phyloP scores from a whole-genome alignment of 2,888 invertebrate species.

The Subacronicta megacephala region DNA sequence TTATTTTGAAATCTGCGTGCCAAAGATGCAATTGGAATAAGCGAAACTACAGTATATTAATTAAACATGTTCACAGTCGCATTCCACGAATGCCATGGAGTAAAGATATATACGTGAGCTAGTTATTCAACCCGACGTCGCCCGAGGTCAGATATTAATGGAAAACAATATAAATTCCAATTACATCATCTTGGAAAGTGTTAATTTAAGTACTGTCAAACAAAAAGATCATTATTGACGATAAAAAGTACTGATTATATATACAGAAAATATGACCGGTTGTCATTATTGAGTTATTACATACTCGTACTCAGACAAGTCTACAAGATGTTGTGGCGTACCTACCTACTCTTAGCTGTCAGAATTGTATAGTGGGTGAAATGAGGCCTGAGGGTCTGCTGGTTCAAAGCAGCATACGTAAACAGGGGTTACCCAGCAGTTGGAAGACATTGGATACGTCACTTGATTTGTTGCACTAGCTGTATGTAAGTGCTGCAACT shows the following conservation, averaged over 20 bases:
- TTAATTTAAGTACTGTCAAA: slow-evolving; percentile 30
- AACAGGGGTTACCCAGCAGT: too few species aligned
- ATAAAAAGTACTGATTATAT: slow-evolving; percentile 14
- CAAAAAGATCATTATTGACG: slow-evolving; percentile 37
- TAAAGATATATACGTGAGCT: slow-evolving; percentile 24
- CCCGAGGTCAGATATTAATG: slow-evolving; percentile 39
- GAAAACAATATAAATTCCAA: slow-evolving; percentile 32
- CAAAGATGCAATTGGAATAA: too few species aligned
- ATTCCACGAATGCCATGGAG: slow-evolving; percentile 1
- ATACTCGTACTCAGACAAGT: background rate
- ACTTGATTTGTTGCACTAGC: too few species aligned
- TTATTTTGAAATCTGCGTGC: too few species aligned
- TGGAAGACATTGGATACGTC: too few species aligned
- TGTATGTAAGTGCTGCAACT: too few species aligned
- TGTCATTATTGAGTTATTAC: background rate
- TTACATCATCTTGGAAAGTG: slow-evolving; percentile 23
- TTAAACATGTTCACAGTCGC: background rate
- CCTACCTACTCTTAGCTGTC: too few species aligned
- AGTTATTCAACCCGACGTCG: slow-evolving; percentile 25
- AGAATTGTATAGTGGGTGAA: too few species aligned
- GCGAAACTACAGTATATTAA: too few species aligned
- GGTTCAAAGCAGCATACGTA: too few species aligned
- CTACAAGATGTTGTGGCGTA: too few species aligned
- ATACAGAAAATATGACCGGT: background rate
- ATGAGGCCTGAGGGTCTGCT: too few species aligned